phyloP scores from a whole-genome alignment of 35 echinoderm and acorn worm species.

The Strongylocentrotus purpuratus region DNA sequence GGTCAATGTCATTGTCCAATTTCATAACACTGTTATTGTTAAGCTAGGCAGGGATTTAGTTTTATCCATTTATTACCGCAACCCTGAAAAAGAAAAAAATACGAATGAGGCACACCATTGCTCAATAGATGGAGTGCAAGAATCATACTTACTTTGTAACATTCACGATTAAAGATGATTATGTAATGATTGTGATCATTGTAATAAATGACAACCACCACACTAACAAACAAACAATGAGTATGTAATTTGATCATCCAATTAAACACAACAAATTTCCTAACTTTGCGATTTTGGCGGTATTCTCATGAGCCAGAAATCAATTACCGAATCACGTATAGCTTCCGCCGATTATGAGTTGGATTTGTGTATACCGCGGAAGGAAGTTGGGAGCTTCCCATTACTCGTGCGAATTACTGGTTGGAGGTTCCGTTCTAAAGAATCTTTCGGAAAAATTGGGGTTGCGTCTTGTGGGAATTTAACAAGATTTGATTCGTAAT shows the following conservation, averaged over 20 bases:
- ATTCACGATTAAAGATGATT: neutral
- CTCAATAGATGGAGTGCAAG: too few relatives aligned
- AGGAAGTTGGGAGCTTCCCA: neutral
- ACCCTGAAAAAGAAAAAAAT: too few relatives aligned
- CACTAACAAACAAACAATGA: neutral
- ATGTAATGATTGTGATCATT: neutral
- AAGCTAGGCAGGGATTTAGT: too few relatives aligned
- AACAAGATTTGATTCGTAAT: too few relatives aligned
- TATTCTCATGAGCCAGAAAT: neutral
- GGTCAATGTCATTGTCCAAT: too few relatives aligned
- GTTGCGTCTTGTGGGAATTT: too few relatives aligned
- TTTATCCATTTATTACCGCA: too few relatives aligned
- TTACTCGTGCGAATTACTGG: neutral
- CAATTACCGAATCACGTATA: neutral
- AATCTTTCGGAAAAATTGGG: neutral
- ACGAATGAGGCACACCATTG: too few relatives aligned
- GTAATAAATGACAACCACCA: neutral
- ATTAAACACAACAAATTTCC: neutral
- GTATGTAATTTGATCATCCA: neutral
- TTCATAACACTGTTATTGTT: too few relatives aligned
- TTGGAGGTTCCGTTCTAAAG: neutral
- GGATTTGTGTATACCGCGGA: neutral
- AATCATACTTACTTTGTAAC: too few relatives aligned
- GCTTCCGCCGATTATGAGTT: neutral
- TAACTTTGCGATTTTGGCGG: too few relatives aligned